Evolutionary conservation across 2,888 invertebrate species (phyloP), one percentile per base, ranked within the genome.

Genomic region (Minunthozetes semirufus): DNA sequence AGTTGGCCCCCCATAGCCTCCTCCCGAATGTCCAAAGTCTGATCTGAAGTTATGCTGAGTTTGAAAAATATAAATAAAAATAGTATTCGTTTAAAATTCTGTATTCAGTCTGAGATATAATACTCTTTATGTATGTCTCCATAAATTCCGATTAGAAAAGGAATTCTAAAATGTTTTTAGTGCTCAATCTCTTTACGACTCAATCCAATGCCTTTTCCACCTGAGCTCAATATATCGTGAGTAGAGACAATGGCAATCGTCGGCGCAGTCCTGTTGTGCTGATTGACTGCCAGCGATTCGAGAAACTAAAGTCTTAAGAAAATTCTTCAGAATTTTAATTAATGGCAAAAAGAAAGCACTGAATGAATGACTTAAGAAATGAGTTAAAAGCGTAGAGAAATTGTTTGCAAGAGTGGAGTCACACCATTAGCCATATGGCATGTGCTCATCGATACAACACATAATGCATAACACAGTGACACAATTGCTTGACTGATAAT

Each of bases 401-500:
- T 48, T 25, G 42, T 48, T 48, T 70, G 46, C 33, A 22, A 70
- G 25, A 70, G 22, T 46, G 42, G 70, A 70, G 25, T 70, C 25
- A 46, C 42, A 25, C 46, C 38, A 70, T 46, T 25, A 46, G 25
- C 70, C 70, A 70, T 70, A 70, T 70, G 61, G 22, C 29, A 61
- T 27, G 42, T 42, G 66, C 66, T 66, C 38, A 33, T 66, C 66
- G 19, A 27, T 66, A 42, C 22, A 63, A 15, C 66, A 38, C 66
- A 25, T 38, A 27, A 27, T 27, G 27, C 29, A 61, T 66, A 66
- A 66, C 63, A 66, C 63, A 70, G 70, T 70, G 70, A 70, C 70
- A 70, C 70, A 70, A 70, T 70, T 70, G 70, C 70, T 46, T 70
- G 70, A 70, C 70, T 70, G 70, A 70, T 70, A 70, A 70, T 70